Base-by-base conservation (phyloP, 2,113 vertebrate genomes). In the Elephas maximus region DNA sequence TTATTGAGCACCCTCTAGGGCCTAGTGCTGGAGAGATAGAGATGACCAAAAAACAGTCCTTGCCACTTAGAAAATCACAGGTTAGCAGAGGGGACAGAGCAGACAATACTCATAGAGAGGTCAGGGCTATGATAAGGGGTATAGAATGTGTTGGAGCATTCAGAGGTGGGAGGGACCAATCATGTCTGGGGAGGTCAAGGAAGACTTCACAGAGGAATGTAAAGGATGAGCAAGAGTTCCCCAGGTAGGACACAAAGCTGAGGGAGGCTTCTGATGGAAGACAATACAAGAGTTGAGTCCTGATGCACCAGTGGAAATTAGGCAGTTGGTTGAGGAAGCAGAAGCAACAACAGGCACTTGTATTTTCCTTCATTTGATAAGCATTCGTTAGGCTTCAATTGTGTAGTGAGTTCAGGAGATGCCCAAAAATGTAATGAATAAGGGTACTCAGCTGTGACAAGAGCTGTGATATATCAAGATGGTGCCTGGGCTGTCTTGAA, bases 1-100 rank as follows among this genome's bases (percentile, higher is more conserved):
- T 95, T 90, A 92, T 73, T 92, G 84, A 84, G 96, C 57, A 51
- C 95, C 94, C 93, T 97, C 90, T 97, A 97, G 79, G 78, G 96
- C 84, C 45, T 92, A 88, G 84, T 92, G 26, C 33, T 92, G 44
- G 73, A 63, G 85, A 87, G 67, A 60, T 23, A 57, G 15, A 37
- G 53, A 92, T 78, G 57, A 80, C 4, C 8, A 86, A 88, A 78
- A 96, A 37, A 45, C 15, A 53, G 62, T 79, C 41, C 45, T 83
- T 80, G 76, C 6, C 53, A 28, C 37, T 73, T 44, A 93, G 96
- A 96, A 96, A 84, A 83, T 78, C 45, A 85, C 12, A 88, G 67
- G 53, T 86, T 86, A 78, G 30, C 30, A 44, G 79, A 84, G 8
- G 6, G 51, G 84, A 71, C 41, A 57, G 77, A 83, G 3, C 11